These are phyloP conservation scores for Ooceraea biroi DNA, from an alignment of 1,140 invertebrate genomes.

Conservation along the genomic window DNA sequence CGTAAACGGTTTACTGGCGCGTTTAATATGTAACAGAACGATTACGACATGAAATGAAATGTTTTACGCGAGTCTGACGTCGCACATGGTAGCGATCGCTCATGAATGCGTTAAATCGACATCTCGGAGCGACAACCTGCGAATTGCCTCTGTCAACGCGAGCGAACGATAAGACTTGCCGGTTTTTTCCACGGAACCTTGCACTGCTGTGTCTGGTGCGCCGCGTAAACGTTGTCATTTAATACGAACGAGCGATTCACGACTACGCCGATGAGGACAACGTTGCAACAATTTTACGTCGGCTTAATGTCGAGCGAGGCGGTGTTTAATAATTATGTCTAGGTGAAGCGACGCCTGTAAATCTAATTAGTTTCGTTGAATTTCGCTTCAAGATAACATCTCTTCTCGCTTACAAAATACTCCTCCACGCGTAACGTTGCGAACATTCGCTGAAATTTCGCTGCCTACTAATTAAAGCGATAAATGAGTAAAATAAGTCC, in stretches of 20 bases:
- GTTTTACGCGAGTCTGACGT: background rate
- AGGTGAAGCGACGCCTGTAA: background rate
- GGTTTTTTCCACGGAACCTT: conserved; percentile 6
- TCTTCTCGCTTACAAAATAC: background rate
- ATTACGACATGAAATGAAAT: background rate
- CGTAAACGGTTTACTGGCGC: background rate
- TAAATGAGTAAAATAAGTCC: background rate
- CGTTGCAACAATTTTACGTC: background rate
- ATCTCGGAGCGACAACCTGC: background rate
- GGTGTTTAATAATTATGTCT: background rate
- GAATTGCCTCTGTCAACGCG: background rate
- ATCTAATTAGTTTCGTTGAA: conserved; percentile 10
- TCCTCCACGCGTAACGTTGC: too few relatives aligned
- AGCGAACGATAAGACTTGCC: background rate
- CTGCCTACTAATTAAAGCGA: background rate
- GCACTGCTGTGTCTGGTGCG: background rate
- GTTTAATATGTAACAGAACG: conserved; percentile 12
- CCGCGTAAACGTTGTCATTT: background rate
- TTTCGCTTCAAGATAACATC: background rate
- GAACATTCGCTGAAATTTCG: background rate
- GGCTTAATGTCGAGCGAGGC: background rate
- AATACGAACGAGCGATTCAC: conserved; percentile 20
- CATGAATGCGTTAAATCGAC: conserved; percentile 42
- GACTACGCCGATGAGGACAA: background rate
- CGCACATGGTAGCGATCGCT: background rate